Evolutionary conservation across 2,797 vertebrate genomes (phyloP), one percentile per base, ranked within the genome.

Genomic region (Orestias chungarensis): DNA sequence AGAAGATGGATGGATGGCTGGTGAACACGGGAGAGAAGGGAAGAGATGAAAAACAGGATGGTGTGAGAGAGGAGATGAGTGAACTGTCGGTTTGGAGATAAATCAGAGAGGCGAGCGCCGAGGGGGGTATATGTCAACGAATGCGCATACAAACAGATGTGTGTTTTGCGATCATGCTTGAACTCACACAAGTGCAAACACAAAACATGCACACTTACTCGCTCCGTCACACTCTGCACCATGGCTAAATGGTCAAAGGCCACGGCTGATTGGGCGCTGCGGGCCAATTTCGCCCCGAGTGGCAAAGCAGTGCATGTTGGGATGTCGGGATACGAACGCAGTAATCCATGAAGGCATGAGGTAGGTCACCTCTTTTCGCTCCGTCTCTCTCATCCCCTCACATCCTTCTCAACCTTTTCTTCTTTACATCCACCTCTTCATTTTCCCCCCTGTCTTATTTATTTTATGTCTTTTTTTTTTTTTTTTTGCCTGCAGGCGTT

Each of bases 241-340:
- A 62, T 61, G 75, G 91, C 80, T 79, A 91, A 87, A 88, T 88
- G 92, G 87, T 93, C 90, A 92, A 93, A 93, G 90, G 88, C 88
- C 87, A 92, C 64, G 87, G 87, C 88, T 92, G 92, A 93, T 92
- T 93, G 91, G 91, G 64, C 85, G 91, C 89, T 87, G 88, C 87
- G 81, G 86, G 89, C 85, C 84, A 82, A 89, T 91, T 88, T 78
- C 29, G 74, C 83, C 82, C 85, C 71, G 78, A 87, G 87, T 86
- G 88, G 89, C 83, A 84, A 75, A 90, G 88, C 82, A 68, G 69
- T 90, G 92, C 87, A 90, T 87, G 88, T 90, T 89, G 89, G 87
- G 89, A 92, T 93, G 90, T 92, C 93, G 91, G 89, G 91, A 91
- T 89, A 86, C 88, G 87, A 90, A 88, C 54, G 84, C 86, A 90